Evolutionary conservation across 2,797 vertebrate species (phyloP).

Genomic region (Anomalospiza imberbis): DNA sequence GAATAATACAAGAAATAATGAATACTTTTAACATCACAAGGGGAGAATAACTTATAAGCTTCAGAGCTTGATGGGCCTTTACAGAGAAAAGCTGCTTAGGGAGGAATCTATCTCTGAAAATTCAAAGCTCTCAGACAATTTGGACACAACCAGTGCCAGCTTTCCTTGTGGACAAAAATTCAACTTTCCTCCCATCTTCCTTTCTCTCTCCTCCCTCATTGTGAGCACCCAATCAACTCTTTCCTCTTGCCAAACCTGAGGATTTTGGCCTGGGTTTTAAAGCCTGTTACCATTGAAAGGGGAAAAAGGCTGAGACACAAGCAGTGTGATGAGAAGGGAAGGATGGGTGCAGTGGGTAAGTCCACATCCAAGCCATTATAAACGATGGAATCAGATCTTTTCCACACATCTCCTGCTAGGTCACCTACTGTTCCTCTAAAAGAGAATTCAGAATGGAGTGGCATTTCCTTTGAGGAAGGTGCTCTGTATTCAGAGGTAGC

Average conservation of each 20-base stretch:
- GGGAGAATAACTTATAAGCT: not conserved
- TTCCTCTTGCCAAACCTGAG: not conserved
- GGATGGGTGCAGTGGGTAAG: not conserved
- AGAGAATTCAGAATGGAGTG: conserved; percentile 34
- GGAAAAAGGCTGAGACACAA: not conserved
- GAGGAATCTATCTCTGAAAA: not conserved
- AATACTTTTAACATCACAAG: not conserved
- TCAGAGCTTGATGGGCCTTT: not conserved
- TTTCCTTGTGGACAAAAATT: not conserved
- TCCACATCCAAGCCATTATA: not conserved
- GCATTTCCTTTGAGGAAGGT: conserved; percentile 67
- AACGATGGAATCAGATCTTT: not conserved
- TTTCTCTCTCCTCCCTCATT: not conserved
- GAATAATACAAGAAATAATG: not conserved
- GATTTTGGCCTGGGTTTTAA: not conserved
- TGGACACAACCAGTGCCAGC: not conserved
- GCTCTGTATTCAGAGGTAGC: conserved; percentile 55
- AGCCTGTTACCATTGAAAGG: not conserved
- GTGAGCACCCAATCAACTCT: not conserved
- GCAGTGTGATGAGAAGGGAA: not conserved
- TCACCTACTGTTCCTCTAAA: conserved; percentile 52
- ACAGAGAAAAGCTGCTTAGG: not conserved
- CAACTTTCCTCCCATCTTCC: not conserved
- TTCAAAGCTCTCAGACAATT: not conserved
- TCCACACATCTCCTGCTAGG: conserved; percentile 20